A percentile compares a stretch with the other conserved stretches of the same genome.
Conservation (phyloP, 2,888 invertebrate genomes). For the Eupithecia abbreviata region DNA sequence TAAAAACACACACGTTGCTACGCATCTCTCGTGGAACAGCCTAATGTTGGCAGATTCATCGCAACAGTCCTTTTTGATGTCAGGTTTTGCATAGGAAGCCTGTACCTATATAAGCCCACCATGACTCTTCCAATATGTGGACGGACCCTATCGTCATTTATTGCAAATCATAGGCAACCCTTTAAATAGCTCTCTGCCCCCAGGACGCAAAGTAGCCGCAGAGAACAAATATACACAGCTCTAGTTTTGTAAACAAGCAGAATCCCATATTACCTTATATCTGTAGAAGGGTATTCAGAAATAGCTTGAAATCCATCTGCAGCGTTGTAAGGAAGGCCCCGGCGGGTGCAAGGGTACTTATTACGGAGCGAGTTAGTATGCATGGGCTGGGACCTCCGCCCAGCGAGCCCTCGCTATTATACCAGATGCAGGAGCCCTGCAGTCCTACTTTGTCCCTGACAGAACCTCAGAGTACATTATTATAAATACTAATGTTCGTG, state of each 20-base stretch:
- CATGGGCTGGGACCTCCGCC: conserved; percentile 79
- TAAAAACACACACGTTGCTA: too few relatives aligned
- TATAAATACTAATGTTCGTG: not conserved
- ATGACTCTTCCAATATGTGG: not conserved
- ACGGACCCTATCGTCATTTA: not conserved
- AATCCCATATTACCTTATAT: not conserved
- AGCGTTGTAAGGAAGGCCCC: conserved; percentile 31
- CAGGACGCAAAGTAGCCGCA: not conserved
- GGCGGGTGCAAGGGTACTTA: conserved; percentile 63
- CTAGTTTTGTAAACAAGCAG: not conserved
- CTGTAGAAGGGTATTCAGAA: conserved; percentile 17
- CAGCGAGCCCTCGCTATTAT: conserved; percentile 65
- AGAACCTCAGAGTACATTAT: not conserved
- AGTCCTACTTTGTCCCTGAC: not conserved
- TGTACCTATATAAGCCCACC: not conserved
- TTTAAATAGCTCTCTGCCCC: not conserved
- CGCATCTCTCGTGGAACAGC: too few relatives aligned
- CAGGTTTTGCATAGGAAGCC: not conserved
- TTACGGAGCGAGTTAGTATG: conserved; percentile 79
- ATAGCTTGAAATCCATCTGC: conserved; percentile 22
- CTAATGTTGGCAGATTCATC: not conserved
- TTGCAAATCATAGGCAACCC: not conserved
- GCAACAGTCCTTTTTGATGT: not conserved
- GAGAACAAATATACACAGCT: conserved; percentile 54
- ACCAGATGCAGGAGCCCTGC: conserved; percentile 34